Evolutionary conservation across 2,113 vertebrate genomes (phyloP), one percentile per base, ranked within the genome.

Genomic region (Neolamprologus fasciatus): DNA sequence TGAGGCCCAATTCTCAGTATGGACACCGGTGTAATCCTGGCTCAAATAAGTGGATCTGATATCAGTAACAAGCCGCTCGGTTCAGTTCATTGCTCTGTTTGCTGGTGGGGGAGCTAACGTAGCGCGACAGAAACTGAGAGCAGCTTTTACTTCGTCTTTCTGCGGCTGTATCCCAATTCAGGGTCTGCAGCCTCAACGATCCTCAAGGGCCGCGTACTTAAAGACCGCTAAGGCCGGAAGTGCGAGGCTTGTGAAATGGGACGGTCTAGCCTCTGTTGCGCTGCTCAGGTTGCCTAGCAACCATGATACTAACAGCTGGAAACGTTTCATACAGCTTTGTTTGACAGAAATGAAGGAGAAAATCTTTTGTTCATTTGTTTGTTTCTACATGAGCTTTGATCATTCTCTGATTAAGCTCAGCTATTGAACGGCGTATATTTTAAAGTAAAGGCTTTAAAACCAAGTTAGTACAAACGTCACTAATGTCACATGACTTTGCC

Each of bases 131-230:
- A 14, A 71, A 14, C 35, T 1, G 35, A 40, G 11, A 68, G n/a
- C 35, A 40, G 58, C 16, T 63, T 33, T 35, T 7, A 19, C 0
- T 63, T 19, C 5, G 2, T 19, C 14, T 4, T 33, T 33, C 28
- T 42, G 0, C 1, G 40, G 40, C 0, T 42, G 40, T 42, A 0
- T 42, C 40, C 40, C 5, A 42, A 42, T 42, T 42, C 40, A 42
- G 40, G 11, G 40, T 42, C 40, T 42, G 40, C 37, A 37, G 35
- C 40, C 40, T 42, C 5, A 42, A 2, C 5, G 5, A 12, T 1
- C 40, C 40, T 12, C 1, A 5, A 42, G 11, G 11, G 11, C 0
- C 37, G 1, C 37, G 37, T 40, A 40, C 37, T 40, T 0, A 40
- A 3, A 40, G 11, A 40, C 37, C 37, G 40, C 11, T 40, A 40